These are phyloP conservation scores for Pyralis farinalis DNA, from an alignment of 2,888 invertebrate species.

Conservation along the genomic window DNA sequence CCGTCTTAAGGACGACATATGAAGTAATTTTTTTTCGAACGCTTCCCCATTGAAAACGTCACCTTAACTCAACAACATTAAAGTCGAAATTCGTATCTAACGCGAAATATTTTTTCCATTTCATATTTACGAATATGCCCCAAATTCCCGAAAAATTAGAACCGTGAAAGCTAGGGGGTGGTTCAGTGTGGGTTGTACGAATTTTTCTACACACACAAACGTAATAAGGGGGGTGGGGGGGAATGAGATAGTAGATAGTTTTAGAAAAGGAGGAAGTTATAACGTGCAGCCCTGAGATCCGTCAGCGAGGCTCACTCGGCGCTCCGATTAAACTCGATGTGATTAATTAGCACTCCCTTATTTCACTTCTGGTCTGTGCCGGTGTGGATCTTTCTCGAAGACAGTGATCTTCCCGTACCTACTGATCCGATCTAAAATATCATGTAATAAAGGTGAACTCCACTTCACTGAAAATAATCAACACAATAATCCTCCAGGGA, in stretches of 20 bases:
- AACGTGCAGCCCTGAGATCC: slow-evolving; percentile 39
- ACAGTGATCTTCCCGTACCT: too few relatives aligned
- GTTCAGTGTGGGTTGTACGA: slow-evolving; percentile 51
- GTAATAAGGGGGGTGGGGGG: slow-evolving; percentile 31
- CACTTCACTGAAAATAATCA: too few relatives aligned
- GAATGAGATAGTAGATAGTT: slow-evolving; percentile 71
- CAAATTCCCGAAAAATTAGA: slow-evolving; percentile 82
- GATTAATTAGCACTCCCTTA: not conserved
- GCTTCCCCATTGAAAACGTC: slow-evolving; percentile 33
- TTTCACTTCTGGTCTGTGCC: too few relatives aligned
- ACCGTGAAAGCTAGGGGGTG: slow-evolving; percentile 75
- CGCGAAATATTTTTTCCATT: slow-evolving; percentile 81
- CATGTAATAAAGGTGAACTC: too few relatives aligned
- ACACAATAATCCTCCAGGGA: too few relatives aligned
- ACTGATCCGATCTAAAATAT: too few relatives aligned
- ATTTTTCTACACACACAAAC: slow-evolving; percentile 51
- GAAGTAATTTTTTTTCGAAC: slow-evolving; percentile 80
- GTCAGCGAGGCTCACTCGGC: slow-evolving; percentile 26
- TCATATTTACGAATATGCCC: slow-evolving; percentile 83
- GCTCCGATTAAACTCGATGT: not conserved
- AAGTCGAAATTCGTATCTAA: slow-evolving; percentile 37
- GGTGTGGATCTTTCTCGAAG: too few relatives aligned
- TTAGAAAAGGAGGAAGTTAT: slow-evolving; percentile 70
- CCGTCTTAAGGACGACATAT: slow-evolving; percentile 82
- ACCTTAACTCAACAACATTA: slow-evolving; percentile 37